Conservation (phyloP, 2,797 vertebrate genomes). For the Cryptoblepharus egeriae region DNA sequence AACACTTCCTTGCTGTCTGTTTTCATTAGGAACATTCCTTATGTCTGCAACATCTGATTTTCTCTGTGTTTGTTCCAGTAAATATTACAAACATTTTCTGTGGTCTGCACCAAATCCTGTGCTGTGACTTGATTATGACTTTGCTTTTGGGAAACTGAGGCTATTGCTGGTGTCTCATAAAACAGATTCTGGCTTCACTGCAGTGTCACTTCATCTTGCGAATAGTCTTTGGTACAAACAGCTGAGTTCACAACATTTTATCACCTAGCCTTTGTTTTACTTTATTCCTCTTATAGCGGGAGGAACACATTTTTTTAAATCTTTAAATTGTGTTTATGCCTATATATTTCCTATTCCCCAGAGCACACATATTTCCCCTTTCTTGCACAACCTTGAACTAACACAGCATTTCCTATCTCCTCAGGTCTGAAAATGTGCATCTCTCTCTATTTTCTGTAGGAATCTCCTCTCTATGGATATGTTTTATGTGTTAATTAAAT, state of each 20-base stretch:
- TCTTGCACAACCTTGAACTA: not conserved
- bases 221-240: not conserved
- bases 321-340: not conserved
- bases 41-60: slow-evolving; percentile 6
- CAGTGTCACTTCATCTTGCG: not conserved
- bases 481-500: not conserved
- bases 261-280: not conserved
- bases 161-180: not conserved
- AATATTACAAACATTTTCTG: not conserved
- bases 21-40: not conserved
- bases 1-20: slow-evolving; percentile 5
- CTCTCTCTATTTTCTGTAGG: not conserved
- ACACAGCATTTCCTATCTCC: too few species aligned
- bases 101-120: slow-evolving; percentile 16
- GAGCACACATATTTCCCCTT: not conserved
- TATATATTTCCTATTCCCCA: not conserved
- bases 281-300: not conserved
- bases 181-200: not conserved
- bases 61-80: not conserved
- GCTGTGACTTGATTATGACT: not conserved
- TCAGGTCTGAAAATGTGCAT: not conserved
- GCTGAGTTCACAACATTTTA: not conserved
- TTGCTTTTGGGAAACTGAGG: not conserved
- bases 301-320: not conserved
- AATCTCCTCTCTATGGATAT: too few species aligned